phyloP scores from a whole-genome alignment of 2,113 vertebrate genomes.

The Cyanoliseus patagonus region DNA sequence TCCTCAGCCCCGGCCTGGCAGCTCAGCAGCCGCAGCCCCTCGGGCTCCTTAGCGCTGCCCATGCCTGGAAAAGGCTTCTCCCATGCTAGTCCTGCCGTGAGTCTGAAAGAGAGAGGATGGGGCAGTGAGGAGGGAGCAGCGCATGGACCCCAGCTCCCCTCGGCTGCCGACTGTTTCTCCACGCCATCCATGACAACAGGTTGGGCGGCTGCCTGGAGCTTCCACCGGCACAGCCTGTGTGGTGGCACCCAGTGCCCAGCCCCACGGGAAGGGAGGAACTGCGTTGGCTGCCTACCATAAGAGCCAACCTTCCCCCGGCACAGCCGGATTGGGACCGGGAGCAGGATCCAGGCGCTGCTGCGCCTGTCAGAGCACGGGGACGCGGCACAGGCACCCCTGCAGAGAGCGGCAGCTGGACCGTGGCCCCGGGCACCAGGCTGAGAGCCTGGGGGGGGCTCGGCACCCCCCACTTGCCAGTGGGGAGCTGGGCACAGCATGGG shows the following conservation, averaged over 20 bases:
- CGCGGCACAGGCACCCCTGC: not conserved
- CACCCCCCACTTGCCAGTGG: not conserved
- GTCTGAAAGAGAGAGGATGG: constrained; percentile 63
- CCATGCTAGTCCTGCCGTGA: constrained; percentile 37
- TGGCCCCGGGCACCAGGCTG: not conserved
- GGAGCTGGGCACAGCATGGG: rapidly evolving
- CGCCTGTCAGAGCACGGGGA: rapidly evolving
- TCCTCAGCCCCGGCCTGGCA: constrained; percentile 18
- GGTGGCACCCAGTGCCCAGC: not conserved
- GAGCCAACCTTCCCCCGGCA: not conserved
- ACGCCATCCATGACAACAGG: not conserved
- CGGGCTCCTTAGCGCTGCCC: constrained; percentile 72
- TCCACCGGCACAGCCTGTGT: not conserved
- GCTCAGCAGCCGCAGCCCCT: constrained; percentile 58
- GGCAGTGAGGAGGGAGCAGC: not conserved
- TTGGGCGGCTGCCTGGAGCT: not conserved
- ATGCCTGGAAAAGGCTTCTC: constrained; percentile 40
- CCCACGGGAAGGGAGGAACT: not conserved
- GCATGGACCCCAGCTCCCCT: rapidly evolving
- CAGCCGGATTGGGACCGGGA: not conserved
- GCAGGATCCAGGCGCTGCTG: not conserved
- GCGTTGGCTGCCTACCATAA: not conserved
- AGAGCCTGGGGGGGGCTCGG: not conserved
- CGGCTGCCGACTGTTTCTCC: not conserved
- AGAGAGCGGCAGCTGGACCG: not conserved